Evolutionary conservation across 2,797 vertebrate species (phyloP), one percentile per base, ranked within the genome.

Genomic region (Scomberomorus guttatus): DNA sequence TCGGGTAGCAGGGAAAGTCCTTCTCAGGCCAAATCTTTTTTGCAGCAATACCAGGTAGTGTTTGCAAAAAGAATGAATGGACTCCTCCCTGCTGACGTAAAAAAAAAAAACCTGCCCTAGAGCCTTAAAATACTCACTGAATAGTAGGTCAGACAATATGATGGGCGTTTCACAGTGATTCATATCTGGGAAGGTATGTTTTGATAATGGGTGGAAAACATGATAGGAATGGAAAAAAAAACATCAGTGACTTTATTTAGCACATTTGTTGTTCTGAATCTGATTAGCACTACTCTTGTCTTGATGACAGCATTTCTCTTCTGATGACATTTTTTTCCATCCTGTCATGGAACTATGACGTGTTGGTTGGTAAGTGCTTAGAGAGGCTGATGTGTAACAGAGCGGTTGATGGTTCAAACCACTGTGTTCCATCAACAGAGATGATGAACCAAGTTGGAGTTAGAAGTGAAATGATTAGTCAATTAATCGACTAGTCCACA

Each of bases 1-100:
- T 32, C n/a, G 60, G 18, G 10, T 72, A 51, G 15, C 56, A 8
- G 39, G 59, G 68, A 79, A 65, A 63, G 34, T 84, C 61, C 68
- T 58, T 66, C 27, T 74, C 44, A 7, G 56, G 52, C 1, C 18
- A 18, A 18, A 15, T 15, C 54, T 46, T 34, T 13, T 22, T 5
- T 2, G 20, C n/a, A 17, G 52, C 20, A 29, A 55, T 56, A 1
- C 5, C 54, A 57, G 44, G 56, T 39, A 61, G 20, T 15, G 20
- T 9, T 11, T 60, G 22, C 20, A 13, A 70, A 66, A 70, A 57
- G n/a, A 5, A 32, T 22, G 14, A 70, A 37, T 37, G 61, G 42
- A 50, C 27, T 18, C 15, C n/a, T 48, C 22, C 10, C 18, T 24
- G 25, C n/a, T 39, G 52, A 59, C 6, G 12, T 68, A 22, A 54